Evolutionary conservation across 1,140 invertebrate species (phyloP).

Genomic region (Drosophila ironensis): DNA sequence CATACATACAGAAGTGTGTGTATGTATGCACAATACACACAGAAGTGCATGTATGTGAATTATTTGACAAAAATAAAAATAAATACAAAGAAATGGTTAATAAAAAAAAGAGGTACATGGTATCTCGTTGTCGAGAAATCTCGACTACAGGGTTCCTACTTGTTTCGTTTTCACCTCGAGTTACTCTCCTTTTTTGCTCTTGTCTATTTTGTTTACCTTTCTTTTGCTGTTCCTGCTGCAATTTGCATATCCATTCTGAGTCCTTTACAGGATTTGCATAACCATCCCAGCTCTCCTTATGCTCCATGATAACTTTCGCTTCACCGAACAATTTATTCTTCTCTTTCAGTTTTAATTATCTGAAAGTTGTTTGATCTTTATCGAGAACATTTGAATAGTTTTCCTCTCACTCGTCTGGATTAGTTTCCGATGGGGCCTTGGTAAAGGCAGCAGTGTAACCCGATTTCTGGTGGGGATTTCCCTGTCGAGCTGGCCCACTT

Average conservation of each 20-base stretch:
- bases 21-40: no score
- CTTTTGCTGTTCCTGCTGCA: slow-evolving; percentile 13
- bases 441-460: neutral
- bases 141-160: neutral
- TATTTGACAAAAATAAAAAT: no score
- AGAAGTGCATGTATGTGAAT: no score
- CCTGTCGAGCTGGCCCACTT: slow-evolving; percentile 17
- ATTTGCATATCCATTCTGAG: slow-evolving; percentile 41
- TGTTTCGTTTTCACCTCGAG: slow-evolving; percentile 8
- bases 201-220: slow-evolving; percentile 27
- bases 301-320: slow-evolving; percentile 16
- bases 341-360: slow-evolving; percentile 48
- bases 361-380: slow-evolving; percentile 42
- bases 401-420: slow-evolving; percentile 16
- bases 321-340: slow-evolving; percentile 28
- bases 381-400: slow-evolving; percentile 28
- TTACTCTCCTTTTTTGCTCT: slow-evolving; percentile 17
- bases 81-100: no score
- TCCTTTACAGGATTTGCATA: slow-evolving; percentile 37
- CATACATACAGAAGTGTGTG: no score
- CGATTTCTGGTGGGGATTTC: neutral
- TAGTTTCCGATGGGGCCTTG: neutral
- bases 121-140: no score
- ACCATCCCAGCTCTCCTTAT: neutral
- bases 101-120: no score